These are phyloP conservation scores for Aphodius sticticus DNA, from an alignment of 2,888 invertebrate genomes.

Conservation along the genomic window DNA sequence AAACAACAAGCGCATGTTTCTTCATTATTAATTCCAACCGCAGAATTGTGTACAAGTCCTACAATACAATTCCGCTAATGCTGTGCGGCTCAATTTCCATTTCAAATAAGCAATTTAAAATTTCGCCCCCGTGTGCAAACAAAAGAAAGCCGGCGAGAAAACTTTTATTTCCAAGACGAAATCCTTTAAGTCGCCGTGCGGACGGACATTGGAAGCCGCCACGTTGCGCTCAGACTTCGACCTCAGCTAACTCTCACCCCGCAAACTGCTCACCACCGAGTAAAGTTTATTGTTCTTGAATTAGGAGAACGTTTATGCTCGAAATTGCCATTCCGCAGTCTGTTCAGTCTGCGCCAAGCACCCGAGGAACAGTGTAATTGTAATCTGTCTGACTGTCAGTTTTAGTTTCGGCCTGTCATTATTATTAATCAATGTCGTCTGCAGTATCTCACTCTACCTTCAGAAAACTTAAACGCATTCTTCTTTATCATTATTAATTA, in stretches of 20 bases:
- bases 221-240: neutral
- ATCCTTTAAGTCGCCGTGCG: neutral
- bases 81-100: neutral
- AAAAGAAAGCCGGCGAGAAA: neutral
- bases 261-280: neutral
- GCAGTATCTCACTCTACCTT: neutral
- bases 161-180: neutral
- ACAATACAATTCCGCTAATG: neutral
- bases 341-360: neutral
- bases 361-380: neutral
- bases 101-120: constrained; percentile 4
- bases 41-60: neutral
- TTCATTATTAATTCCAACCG: neutral
- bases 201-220: neutral
- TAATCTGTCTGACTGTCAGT: neutral
- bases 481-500: too few relatives aligned
- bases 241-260: neutral
- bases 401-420: neutral
- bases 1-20: neutral
- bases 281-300: constrained; percentile 4
- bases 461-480: too few relatives aligned
- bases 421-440: neutral
- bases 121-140: neutral
- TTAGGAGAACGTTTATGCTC: neutral
- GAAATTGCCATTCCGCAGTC: neutral